Base-by-base conservation (phyloP, 2,888 invertebrate genomes). In the Idaea biselata region DNA sequence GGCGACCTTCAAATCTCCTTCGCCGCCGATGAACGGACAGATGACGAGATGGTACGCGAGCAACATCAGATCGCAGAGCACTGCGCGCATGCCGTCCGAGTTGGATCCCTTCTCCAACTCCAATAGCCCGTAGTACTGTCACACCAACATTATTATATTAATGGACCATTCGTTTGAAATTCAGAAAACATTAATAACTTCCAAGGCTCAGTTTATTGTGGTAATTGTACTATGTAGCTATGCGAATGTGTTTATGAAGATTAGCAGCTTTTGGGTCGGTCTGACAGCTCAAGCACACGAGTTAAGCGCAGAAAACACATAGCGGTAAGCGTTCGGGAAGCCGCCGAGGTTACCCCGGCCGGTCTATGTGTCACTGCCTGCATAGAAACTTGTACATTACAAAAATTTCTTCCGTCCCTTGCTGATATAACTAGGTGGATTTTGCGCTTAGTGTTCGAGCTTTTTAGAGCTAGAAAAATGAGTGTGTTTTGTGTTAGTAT, bases 1-100 rank as follows among this genome's bases (percentile, higher is more conserved):
- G 73, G 97, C 97, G 69, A 96, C 93, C 0, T 93, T 90, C 55
- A 97, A 86, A 84, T 99, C 97, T 0, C 97, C 97, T 75, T 94
- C 94, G 69, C 96, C 95, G 81, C 97, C 97, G 58, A 97, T 91
- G 64, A 97, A 95, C 77, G 96, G 97, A 61, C 96, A 94, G 5
- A 97, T 95, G 69, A 98, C 95, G 31, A 97, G 94, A 86, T 98
- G 96, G 86, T 98, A 99, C 0, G 95, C 95, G 1, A 99, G 93
- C 18, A 99, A 91, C 0, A 97, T 96, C 88, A 99, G 94, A 31
- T 96, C 95, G 79, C 98, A 98, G 0, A 99, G 90, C 11, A 98
- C 96, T 68, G 97, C 96, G 32, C 99, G 94, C 59, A 99, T 89
- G 14, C 98, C 94, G 1, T 94, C 93, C 62, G 96, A 93, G 14